Evolutionary conservation across 2,888 invertebrate species (phyloP).

Genomic region (Cosmopolites sordidus): DNA sequence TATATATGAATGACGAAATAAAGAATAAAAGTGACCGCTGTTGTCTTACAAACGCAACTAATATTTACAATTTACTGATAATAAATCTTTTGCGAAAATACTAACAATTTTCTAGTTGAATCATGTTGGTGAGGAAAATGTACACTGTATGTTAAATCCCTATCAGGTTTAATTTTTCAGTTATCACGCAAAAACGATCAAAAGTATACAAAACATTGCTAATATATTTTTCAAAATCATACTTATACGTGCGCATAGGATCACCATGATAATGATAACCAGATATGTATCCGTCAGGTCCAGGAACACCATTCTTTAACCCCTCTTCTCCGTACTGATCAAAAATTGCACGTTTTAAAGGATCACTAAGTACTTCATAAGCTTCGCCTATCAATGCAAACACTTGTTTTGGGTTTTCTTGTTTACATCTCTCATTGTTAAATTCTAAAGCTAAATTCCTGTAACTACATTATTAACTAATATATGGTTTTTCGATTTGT

Average conservation of each 20-base stretch:
- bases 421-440: constrained; percentile 53
- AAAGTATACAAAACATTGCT: no score
- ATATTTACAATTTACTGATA: no score
- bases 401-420: constrained; percentile 56
- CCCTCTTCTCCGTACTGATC: constrained; percentile 89
- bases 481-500: constrained; percentile 11
- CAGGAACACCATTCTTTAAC: constrained; percentile 73
- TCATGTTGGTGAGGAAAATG: no score
- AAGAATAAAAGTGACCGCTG: no score
- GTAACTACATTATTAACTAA: constrained; percentile 18
- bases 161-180: no score
- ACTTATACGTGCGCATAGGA: constrained; percentile 66
- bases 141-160: no score
- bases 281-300: constrained; percentile 62
- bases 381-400: constrained; percentile 71
- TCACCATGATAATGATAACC: constrained; percentile 81
- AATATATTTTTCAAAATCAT: no score
- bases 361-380: constrained; percentile 70
- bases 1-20: no score
- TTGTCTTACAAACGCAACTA: no score
- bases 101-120: no score
- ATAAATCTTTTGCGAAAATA: no score
- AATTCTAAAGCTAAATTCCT: constrained; percentile 52
- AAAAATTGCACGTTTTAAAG: constrained; percentile 68
- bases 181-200: no score